Conservation (phyloP, 2,113 vertebrate species). For the Tetrax tetrax region DNA sequence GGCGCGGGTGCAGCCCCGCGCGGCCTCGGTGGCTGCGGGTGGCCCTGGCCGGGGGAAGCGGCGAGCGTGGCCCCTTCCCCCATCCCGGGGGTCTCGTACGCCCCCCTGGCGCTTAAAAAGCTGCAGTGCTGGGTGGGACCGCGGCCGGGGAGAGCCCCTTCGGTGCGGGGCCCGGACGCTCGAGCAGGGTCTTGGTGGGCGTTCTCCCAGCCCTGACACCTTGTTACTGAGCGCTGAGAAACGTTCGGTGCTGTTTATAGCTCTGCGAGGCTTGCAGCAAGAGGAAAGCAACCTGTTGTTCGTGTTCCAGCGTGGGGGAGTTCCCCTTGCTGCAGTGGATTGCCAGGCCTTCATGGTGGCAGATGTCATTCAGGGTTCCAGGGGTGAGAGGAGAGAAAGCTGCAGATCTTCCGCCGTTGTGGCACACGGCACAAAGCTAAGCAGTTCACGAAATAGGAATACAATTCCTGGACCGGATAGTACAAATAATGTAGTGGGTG, state of each 20-base stretch:
- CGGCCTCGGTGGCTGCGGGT: neutral
- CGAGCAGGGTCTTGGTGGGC: neutral
- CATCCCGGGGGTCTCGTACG: neutral
- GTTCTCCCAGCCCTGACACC: neutral
- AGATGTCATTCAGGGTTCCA: neutral
- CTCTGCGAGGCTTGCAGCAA: neutral
- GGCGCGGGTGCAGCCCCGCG: neutral
- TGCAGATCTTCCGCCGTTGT: neutral
- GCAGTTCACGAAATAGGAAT: neutral
- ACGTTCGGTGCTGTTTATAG: fast-evolving
- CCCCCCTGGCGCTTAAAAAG: neutral
- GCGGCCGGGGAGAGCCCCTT: neutral
- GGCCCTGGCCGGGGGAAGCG: neutral
- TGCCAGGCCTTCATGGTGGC: neutral
- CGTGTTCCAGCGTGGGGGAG: neutral
- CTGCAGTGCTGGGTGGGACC: constrained; percentile 25
- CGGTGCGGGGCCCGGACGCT: neutral
- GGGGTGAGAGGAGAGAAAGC: neutral
- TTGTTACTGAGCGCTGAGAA: neutral
- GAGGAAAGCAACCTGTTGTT: constrained; percentile 19
- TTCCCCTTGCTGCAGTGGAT: neutral
- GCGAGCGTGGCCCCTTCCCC: neutral
- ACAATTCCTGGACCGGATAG: neutral
- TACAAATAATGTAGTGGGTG: neutral
- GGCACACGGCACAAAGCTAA: neutral